A percentile compares a stretch with the other conserved stretches of the same genome.
phyloP scores from a whole-genome alignment of 2,888 invertebrate species.

The Biston betularia region DNA sequence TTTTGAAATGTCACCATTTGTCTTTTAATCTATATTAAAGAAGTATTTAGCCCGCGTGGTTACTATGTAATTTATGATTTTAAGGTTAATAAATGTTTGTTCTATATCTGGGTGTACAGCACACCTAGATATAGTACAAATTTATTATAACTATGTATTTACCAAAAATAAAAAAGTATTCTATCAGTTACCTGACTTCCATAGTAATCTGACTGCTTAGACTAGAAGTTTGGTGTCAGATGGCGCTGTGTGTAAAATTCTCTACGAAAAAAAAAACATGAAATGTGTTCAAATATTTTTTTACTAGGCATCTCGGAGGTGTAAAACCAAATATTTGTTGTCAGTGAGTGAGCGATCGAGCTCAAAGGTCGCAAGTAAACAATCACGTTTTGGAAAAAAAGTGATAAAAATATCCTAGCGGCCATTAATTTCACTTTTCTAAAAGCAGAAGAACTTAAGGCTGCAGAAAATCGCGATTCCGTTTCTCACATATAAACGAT shows the following conservation, averaged over 20 bases:
- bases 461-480: slow-evolving; percentile 13
- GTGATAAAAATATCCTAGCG: background rate
- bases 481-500: slow-evolving; percentile 35
- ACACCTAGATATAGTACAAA: too few species aligned
- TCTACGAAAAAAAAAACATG: too few species aligned
- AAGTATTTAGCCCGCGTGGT: background rate
- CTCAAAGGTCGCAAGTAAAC: background rate
- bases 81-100: too few species aligned
- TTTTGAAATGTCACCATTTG: slow-evolving; percentile 3
- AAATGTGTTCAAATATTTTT: too few species aligned
- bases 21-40: slow-evolving; percentile 11
- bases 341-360: background rate
- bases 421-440: slow-evolving; percentile 3
- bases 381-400: background rate
- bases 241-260: too few species aligned
- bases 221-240: too few species aligned
- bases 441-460: slow-evolving; percentile 2
- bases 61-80: background rate
- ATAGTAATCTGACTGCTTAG: too few species aligned
- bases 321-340: slow-evolving; percentile 1
- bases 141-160: too few species aligned
- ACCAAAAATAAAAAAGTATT: too few species aligned
- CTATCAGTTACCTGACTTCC: too few species aligned
- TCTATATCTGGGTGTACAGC: too few species aligned
- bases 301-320: background rate